Base-by-base conservation (phyloP, 1,140 invertebrate species). In the Neelides sp. region DNA sequence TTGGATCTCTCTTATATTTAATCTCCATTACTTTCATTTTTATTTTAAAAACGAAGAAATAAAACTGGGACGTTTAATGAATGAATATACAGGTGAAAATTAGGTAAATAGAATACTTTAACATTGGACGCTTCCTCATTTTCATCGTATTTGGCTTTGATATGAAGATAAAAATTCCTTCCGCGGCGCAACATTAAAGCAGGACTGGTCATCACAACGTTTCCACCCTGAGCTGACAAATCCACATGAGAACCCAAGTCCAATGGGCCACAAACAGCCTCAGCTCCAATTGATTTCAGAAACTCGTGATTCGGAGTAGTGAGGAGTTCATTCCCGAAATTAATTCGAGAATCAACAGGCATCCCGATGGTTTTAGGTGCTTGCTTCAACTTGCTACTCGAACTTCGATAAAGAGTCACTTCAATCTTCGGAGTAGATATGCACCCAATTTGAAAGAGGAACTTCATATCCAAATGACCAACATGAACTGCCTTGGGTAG, bases 221-320 rank as follows among this genome's bases (percentile, higher is more conserved):
- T 79, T 10, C 87, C 88, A 23, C 78, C 78, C 61, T 84, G 80
- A 62, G 85, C 85, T 0, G 83, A 85, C 36, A 91, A 63, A 67
- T 93, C 87, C 51, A 92, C 73, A 55, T 82, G 84, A 1, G 79
- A 77, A 8, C 79, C 76, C 3, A 93, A 69, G 61, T 82, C 78
- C 1, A 92, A 74, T 7, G 90, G 90, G 2, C 89, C 90, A 48
- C 86, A 89, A 8, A 93, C 66, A 46, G 93, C 82, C 64, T 92
- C 87, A 1, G 84, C 85, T 69, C 90, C 87, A 62, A 90, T 83
- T 10, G 80, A 78, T 54, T 82, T 76, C 30, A 88, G 71, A 68
- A 89, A 92, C 65, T 85, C 82, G 48, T 84, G 78, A 28, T 78
- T 86, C 79, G 17, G 83, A 83, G 70, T 89, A n/a, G n/a, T n/a